Conservation (phyloP, 2,888 invertebrate genomes). For the Lamellibrachia satsuma region DNA sequence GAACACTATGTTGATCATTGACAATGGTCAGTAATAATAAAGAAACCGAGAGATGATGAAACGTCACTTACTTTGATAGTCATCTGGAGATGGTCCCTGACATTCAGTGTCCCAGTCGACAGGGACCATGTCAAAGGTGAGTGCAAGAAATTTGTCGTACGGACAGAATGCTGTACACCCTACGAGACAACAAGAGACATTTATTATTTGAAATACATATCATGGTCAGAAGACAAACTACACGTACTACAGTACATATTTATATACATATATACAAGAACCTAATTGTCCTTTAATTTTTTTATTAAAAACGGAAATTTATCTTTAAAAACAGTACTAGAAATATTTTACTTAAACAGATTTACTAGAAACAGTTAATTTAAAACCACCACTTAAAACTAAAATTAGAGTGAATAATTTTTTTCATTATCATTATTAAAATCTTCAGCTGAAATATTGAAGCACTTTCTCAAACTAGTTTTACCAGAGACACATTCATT, state of each 20-base stretch:
- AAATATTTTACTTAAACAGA: no score
- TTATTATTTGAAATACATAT: neutral
- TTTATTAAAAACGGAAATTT: no score
- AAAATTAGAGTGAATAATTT: no score
- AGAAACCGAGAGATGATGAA: neutral
- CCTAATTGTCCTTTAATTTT: no score
- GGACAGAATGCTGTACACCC: neutral
- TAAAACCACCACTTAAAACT: no score
- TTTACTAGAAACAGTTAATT: no score
- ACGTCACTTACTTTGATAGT: neutral
- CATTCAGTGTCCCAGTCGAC: neutral
- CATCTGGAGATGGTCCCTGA: neutral
- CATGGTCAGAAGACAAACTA: no score
- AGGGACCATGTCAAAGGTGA: neutral
- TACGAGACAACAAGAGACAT: neutral
- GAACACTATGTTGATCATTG: neutral
- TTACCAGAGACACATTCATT: neutral
- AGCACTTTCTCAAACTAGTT: neutral
- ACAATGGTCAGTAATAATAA: no score
- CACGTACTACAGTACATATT: no score
- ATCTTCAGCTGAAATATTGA: neutral
- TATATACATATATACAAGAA: no score
- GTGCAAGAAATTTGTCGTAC: neutral
- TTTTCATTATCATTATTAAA: no score
- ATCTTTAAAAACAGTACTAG: no score